These are phyloP conservation scores for Ectemnius continuus DNA, from an alignment of 2,888 invertebrate species.

Conservation along the genomic window DNA sequence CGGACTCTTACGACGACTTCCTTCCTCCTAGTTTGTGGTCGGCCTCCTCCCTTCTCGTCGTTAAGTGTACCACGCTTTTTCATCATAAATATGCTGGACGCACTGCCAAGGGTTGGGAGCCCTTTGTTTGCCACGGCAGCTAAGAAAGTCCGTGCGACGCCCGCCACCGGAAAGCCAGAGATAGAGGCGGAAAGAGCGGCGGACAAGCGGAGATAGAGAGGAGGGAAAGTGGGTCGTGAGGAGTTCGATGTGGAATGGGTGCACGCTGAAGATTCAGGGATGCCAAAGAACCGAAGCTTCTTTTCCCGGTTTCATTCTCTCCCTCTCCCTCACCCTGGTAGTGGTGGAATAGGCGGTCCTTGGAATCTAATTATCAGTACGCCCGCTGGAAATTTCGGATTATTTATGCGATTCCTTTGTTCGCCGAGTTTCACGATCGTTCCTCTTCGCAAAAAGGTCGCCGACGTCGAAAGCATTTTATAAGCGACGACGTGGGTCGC, in stretches of 20 bases:
- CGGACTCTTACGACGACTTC: slow-evolving; percentile 37
- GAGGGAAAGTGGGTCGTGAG: slow-evolving; percentile 55
- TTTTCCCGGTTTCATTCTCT: slow-evolving; percentile 51
- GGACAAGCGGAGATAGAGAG: slow-evolving; percentile 11
- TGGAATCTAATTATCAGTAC: slow-evolving; percentile 71
- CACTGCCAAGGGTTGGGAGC: slow-evolving; percentile 60
- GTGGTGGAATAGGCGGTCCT: slow-evolving; percentile 65
- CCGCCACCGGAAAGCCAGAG: slow-evolving; percentile 7
- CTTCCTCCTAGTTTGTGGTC: slow-evolving; percentile 35
- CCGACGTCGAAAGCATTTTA: slow-evolving; percentile 28
- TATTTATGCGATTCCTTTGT: slow-evolving; percentile 70
- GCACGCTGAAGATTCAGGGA: slow-evolving; percentile 22
- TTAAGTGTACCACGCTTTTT: slow-evolving; percentile 61
- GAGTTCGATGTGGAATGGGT: slow-evolving; percentile 29
- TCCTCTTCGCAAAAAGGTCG: slow-evolving; percentile 41
- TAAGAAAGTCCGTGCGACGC: slow-evolving; percentile 35
- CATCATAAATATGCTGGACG: slow-evolving; percentile 71
- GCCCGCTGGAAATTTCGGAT: slow-evolving; percentile 62
- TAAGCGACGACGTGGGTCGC: slow-evolving; percentile 22
- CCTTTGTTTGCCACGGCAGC: slow-evolving; percentile 64
- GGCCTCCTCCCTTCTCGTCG: slow-evolving; percentile 45
- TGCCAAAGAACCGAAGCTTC: slow-evolving; percentile 55
- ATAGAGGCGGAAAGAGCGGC: slow-evolving; percentile 23
- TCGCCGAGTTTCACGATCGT: slow-evolving; percentile 28
- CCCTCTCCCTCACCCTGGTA: no score